Evolutionary conservation across 23 tunicate species (phyloP).

Genomic region (Halocynthia roretzi): DNA sequence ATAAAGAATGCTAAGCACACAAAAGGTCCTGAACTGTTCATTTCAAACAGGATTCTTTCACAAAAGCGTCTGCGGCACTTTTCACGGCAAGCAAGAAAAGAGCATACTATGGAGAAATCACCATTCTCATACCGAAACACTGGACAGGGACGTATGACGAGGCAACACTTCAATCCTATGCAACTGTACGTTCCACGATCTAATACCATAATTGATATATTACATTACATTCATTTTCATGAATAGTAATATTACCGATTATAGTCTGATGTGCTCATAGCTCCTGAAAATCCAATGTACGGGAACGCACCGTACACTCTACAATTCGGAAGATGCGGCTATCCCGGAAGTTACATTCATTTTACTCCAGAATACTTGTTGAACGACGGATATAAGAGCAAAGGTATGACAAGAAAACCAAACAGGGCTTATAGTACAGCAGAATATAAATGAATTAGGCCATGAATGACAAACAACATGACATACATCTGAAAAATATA

Average conservation of each 20-base stretch:
- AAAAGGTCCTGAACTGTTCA: too few species aligned
- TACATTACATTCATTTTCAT: background rate
- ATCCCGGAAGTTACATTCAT: conserved; percentile 35
- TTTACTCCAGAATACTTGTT: conserved; percentile 31
- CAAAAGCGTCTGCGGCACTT: conserved; percentile 32
- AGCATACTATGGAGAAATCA: conserved; percentile 40
- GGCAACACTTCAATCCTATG: conserved; percentile 15
- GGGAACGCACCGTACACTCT: conserved; percentile 27
- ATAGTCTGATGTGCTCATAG: conserved; percentile 43
- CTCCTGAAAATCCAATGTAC: conserved; percentile 32
- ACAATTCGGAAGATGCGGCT: conserved; percentile 25
- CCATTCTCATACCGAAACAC: conserved; percentile 38
- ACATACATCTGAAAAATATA: too few species aligned
- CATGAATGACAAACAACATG: too few species aligned
- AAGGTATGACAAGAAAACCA: background rate
- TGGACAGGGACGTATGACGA: conserved; percentile 24
- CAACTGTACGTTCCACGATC: conserved; percentile 1
- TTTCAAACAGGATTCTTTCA: conserved; percentile 16
- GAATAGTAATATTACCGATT: background rate
- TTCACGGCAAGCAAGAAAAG: conserved; percentile 34
- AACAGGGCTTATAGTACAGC: background rate
- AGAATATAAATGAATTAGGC: background rate
- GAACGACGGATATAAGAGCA: conserved; percentile 5
- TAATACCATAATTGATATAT: background rate
- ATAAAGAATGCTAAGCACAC: too few species aligned